Evolutionary conservation across 2,113 vertebrate species (phyloP).

Genomic region (Eurypyga helias): DNA sequence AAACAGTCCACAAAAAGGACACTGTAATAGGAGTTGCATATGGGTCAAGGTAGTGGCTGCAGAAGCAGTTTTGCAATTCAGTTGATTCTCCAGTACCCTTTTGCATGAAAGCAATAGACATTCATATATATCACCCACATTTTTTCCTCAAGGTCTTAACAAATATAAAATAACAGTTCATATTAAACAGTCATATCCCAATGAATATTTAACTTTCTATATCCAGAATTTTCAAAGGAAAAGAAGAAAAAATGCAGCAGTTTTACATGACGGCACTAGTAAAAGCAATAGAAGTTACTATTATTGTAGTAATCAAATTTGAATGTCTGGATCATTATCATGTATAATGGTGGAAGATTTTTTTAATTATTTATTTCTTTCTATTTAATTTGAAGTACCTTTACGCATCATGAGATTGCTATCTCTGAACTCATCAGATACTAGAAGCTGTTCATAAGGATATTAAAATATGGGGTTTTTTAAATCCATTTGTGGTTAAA

Average conservation of each 20-base stretch:
- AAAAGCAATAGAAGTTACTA: not conserved
- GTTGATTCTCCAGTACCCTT: not conserved
- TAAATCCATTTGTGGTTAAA: not conserved
- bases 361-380: not conserved
- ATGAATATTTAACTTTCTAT: not conserved
- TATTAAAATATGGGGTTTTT: not conserved
- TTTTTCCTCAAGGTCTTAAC: not conserved
- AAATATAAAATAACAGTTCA: not conserved
- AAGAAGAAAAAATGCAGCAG: not conserved
- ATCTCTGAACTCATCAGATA: not conserved
- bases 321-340: not conserved
- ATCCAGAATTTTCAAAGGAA: not conserved
- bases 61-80: not conserved
- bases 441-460: not conserved
- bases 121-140: not conserved
- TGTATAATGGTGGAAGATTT: not conserved
- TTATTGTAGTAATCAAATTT: not conserved
- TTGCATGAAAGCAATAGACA: not conserved
- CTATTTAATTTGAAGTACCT: not conserved
- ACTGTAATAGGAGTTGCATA: accelerated
- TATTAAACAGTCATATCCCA: not conserved
- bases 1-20: not conserved
- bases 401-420: not conserved
- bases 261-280: not conserved
- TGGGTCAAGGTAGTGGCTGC: not conserved